phyloP scores from a whole-genome alignment of 2,113 vertebrate genomes.

The Entelurus aequoreus region DNA sequence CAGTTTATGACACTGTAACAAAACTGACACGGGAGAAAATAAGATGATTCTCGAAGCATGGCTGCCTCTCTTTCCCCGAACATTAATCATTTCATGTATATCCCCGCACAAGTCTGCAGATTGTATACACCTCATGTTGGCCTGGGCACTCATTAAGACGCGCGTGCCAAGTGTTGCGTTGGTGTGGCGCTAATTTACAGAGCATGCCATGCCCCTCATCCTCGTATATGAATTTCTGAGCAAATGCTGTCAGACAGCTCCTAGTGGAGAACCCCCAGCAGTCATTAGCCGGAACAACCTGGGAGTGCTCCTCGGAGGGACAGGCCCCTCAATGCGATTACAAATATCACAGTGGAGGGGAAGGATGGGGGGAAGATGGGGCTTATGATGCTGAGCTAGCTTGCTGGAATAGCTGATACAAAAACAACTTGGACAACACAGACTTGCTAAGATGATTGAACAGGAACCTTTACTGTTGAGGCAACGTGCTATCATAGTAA shows the following conservation, averaged over 20 bases:
- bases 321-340: constrained; percentile 38
- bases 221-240: constrained; percentile 57
- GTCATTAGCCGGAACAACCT: constrained; percentile 65
- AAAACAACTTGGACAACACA: no score
- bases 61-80: constrained; percentile 10
- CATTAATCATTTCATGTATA: constrained; percentile 27
- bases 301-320: constrained; percentile 58
- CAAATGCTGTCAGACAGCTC: constrained; percentile 64
- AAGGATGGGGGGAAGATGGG: neutral
- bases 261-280: constrained; percentile 51
- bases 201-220: constrained; percentile 28
- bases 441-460: neutral
- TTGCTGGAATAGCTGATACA: neutral
- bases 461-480: neutral
- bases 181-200: constrained; percentile 28
- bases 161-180: constrained; percentile 16
- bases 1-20: constrained; percentile 40
- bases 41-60: constrained; percentile 23
- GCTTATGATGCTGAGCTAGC: constrained; percentile 10
- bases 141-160: neutral
- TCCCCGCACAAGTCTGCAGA: constrained; percentile 17
- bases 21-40: constrained; percentile 31
- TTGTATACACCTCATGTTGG: constrained; percentile 12
- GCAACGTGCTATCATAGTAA: no score
- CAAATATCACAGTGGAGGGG: constrained; percentile 38